Conservation (phyloP, 2,888 invertebrate species). For the Philopedon plagiatum region DNA sequence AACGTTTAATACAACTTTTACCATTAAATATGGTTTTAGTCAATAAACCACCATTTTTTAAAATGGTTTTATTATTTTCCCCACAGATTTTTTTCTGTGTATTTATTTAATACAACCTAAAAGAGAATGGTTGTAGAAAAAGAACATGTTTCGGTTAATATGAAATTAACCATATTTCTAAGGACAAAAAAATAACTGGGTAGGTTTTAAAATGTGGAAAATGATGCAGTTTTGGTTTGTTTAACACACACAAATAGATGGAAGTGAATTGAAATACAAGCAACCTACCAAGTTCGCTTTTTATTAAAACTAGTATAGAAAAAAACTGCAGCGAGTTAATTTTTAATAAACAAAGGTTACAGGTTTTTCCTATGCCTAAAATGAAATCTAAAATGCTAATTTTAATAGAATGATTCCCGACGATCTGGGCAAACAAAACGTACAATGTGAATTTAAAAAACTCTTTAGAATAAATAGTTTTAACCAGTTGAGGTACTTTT, state of each 20-base stretch:
- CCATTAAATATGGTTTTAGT: constrained; percentile 15
- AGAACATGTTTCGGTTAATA: constrained; percentile 10
- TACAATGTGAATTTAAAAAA: too few species aligned
- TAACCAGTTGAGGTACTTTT: too few species aligned
- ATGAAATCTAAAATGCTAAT: background rate
- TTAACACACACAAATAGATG: background rate
- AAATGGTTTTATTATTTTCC: constrained; percentile 9
- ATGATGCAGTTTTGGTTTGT: background rate
- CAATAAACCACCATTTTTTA: constrained; percentile 21
- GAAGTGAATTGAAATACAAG: background rate
- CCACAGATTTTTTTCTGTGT: constrained; percentile 37
- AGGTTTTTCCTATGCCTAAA: background rate
- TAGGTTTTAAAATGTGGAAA: background rate
- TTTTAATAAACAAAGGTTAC: background rate
- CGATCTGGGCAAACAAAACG: background rate
- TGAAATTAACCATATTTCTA: background rate
- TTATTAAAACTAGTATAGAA: background rate
- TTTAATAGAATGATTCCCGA: background rate
- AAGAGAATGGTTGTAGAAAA: constrained; percentile 49
- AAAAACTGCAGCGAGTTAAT: background rate
- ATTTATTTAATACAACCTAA: constrained; percentile 49
- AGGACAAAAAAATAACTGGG: background rate
- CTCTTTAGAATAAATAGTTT: too few species aligned
- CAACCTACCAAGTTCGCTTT: constrained; percentile 15
- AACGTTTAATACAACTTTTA: background rate